Evolutionary conservation across 1,140 invertebrate species (phyloP), one percentile per base, ranked within the genome.

Genomic region (Adelges cooleyi): DNA sequence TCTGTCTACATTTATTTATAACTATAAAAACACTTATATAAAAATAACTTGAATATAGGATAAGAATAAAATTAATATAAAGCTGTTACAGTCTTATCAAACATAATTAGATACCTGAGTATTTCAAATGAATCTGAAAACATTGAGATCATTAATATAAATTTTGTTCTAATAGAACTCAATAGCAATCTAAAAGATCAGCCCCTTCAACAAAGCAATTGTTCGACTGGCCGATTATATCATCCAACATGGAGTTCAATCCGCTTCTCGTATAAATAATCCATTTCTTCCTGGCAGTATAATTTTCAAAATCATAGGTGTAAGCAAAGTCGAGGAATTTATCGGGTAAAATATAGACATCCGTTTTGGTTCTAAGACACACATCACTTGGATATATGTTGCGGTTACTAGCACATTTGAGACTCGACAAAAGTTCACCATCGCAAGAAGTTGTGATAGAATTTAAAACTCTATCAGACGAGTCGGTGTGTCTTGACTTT

Each of bases 201-300:
- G 56, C 56, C 22, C 56, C 56, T 29, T 62, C 56, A 33, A 62
- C 27, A 18, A 62, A 62, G n/a, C 23, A 29, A 62, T 62, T 62
- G 25, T 48, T 9, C 20, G 56, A 62, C 20, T 62, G 56, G 18
- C 11, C 27, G n/a, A 62, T 62, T 62, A 62, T 46, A 22, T 62
- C 56, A 46, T 62, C 25, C 13, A 62, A 33, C 56, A 62, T 62
- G 13, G 56, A 62, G 20, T 62, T 38, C 8, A 62, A 62, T 9
- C 56, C 56, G 20, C 38, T 46, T 20, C 56, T 62, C 2, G 42
- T 62, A 22, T 15, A 44, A 20, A 48, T 48, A 33, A 62, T 13
- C 56, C 42, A 62, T 33, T 62, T 17, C 29, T 22, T 48, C 20
- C 20, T 62, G 46, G 56, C 6, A 15, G 44, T 25, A 33, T 42